A percentile compares a stretch with the other conserved stretches of the same genome.
Conservation (phyloP, 2,888 invertebrate species). For the Tenthredo mesomela region DNA sequence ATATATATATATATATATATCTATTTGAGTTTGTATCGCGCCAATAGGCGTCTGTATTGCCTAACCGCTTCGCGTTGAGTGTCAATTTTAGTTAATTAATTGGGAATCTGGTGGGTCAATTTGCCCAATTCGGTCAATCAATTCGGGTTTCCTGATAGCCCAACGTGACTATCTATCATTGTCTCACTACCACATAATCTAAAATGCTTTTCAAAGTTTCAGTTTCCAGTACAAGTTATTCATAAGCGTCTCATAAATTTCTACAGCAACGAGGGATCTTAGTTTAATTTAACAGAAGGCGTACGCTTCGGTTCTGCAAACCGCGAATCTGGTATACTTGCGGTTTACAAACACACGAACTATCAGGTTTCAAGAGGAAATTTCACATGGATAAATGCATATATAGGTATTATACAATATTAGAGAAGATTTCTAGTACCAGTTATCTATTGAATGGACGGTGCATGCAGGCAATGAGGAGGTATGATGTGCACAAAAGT, state of each 20-base stretch:
- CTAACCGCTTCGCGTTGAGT: not conserved
- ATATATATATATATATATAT: not conserved
- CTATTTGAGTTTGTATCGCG: not conserved
- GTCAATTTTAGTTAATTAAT: conserved; percentile 27
- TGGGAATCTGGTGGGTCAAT: conserved; percentile 28
- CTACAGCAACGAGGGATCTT: not conserved
- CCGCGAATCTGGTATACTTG: conserved; percentile 12
- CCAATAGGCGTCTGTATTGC: not conserved
- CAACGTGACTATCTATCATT: not conserved
- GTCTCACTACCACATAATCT: not conserved
- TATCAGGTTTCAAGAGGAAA: not conserved
- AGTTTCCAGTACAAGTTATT: not conserved
- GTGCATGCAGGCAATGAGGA: not conserved
- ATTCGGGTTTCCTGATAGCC: conserved; percentile 1
- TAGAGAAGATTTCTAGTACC: not conserved
- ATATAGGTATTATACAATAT: not conserved
- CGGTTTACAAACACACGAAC: not conserved
- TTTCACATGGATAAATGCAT: not conserved
- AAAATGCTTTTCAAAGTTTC: not conserved
- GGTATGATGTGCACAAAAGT: not conserved
- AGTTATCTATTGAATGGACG: not conserved
- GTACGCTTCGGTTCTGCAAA: not conserved
- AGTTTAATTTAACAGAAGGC: conserved; percentile 17
- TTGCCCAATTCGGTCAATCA: conserved; percentile 22
- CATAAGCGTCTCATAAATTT: not conserved